Conservation (phyloP, 2,888 invertebrate genomes). For the Cataglyphis livida region DNA sequence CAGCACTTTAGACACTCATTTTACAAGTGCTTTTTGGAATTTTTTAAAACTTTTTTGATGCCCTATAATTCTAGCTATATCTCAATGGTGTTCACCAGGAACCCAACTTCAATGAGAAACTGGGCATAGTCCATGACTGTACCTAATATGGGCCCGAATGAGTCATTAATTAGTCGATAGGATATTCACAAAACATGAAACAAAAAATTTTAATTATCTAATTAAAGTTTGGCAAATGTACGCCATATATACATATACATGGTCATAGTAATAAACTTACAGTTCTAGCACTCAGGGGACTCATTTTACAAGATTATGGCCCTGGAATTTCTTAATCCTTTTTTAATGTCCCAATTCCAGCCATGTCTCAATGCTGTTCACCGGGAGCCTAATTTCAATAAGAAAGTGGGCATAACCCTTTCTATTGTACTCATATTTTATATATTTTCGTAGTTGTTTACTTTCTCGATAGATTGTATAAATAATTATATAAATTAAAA, state of each 20-base stretch:
- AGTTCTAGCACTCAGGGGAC: too few species aligned
- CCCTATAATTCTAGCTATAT: background rate
- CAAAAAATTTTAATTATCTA: background rate
- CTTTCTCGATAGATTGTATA: background rate
- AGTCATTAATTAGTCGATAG: background rate
- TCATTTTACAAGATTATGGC: too few species aligned
- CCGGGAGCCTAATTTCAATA: too few species aligned
- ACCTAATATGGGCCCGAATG: too few species aligned
- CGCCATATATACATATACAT: too few species aligned
- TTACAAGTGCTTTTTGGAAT: background rate
- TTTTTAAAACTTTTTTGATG: background rate
- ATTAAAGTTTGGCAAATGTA: too few species aligned
- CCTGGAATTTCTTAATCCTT: too few species aligned
- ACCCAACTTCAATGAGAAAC: background rate
- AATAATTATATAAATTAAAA: background rate
- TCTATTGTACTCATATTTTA: too few species aligned
- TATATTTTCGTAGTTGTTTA: background rate
- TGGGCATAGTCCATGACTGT: background rate
- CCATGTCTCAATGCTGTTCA: too few species aligned
- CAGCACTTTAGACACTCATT: background rate
- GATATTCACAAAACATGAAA: background rate
- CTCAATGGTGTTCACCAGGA: background rate
- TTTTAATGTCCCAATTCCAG: too few species aligned
- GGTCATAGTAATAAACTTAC: too few species aligned
- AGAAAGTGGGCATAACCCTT: too few species aligned